Conservation (phyloP, 2,113 vertebrate genomes). For the Melanerpes formicivorus region DNA sequence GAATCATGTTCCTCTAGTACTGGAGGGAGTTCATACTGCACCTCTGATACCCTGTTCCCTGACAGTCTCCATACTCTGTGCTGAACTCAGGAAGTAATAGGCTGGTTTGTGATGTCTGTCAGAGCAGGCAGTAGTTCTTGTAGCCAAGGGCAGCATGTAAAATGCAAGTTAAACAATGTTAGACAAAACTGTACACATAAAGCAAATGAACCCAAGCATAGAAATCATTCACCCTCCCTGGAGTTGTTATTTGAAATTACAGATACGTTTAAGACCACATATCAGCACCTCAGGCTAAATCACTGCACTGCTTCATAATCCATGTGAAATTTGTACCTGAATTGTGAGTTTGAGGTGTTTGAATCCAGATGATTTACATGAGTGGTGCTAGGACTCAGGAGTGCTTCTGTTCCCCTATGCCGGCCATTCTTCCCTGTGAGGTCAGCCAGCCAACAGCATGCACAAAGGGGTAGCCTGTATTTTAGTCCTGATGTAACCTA, state of each 20-base stretch:
- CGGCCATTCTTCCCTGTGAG: not conserved
- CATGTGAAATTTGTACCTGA: not conserved
- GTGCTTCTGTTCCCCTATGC: not conserved
- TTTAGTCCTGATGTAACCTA: not conserved
- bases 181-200: not conserved
- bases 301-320: not conserved
- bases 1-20: not conserved
- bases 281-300: not conserved
- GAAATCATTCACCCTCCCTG: not conserved
- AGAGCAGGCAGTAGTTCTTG: not conserved
- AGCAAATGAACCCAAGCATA: not conserved
- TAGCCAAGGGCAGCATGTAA: not conserved
- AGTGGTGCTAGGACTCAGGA: not conserved
- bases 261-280: not conserved
- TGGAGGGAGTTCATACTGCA: not conserved
- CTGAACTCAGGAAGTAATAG: not conserved
- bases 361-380: not conserved
- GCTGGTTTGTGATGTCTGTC: not conserved
- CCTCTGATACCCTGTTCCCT: not conserved
- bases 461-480: not conserved
- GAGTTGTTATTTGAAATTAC: not conserved
- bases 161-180: not conserved
- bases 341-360: not conserved
- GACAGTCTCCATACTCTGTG: not conserved
- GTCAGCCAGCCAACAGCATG: not conserved